A percentile compares a stretch with the other conserved stretches of the same genome.
Evolutionary conservation across 1,140 invertebrate species (phyloP).

Genomic region (Heterodera carotae): DNA sequence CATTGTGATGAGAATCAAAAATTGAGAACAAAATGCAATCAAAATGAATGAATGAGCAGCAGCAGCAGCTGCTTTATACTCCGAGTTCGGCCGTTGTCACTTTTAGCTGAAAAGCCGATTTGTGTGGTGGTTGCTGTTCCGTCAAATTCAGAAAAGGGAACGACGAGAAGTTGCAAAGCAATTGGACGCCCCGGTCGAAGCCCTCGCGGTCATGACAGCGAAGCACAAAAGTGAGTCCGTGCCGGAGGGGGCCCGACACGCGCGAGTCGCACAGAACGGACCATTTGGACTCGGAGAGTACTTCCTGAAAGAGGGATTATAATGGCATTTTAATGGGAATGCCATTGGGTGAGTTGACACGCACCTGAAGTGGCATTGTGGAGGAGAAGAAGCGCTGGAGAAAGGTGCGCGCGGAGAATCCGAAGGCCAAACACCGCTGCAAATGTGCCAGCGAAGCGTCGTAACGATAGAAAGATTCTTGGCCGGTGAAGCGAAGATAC

Average conservation of each 20-base stretch:
- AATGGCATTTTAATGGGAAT: not conserved
- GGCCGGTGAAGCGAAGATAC: constrained; percentile 42
- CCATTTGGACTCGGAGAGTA: constrained; percentile 50
- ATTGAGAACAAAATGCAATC: constrained; percentile 9
- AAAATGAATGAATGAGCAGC: constrained; percentile 4
- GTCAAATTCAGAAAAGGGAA: constrained; percentile 52
- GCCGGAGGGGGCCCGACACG: constrained; percentile 42
- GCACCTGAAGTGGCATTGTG: constrained; percentile 13
- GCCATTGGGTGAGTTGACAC: not conserved
- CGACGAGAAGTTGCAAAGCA: constrained; percentile 45
- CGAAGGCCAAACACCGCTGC: constrained; percentile 44
- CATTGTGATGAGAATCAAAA: too few species aligned
- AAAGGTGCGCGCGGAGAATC: constrained; percentile 53
- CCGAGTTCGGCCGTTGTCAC: not conserved
- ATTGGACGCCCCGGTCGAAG: constrained; percentile 48
- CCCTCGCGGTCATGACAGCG: constrained; percentile 41
- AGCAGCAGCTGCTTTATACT: not conserved
- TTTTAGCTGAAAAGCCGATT: constrained; percentile 31
- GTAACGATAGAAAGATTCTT: constrained; percentile 19
- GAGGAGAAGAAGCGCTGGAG: constrained; percentile 45
- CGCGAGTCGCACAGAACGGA: constrained; percentile 44
- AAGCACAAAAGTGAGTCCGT: constrained; percentile 50
- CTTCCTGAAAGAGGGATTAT: constrained; percentile 34
- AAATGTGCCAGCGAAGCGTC: constrained; percentile 33
- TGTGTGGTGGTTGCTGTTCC: constrained; percentile 41